These are phyloP conservation scores for Sinella curviseta DNA, from an alignment of 1,140 invertebrate genomes.

Conservation along the genomic window DNA sequence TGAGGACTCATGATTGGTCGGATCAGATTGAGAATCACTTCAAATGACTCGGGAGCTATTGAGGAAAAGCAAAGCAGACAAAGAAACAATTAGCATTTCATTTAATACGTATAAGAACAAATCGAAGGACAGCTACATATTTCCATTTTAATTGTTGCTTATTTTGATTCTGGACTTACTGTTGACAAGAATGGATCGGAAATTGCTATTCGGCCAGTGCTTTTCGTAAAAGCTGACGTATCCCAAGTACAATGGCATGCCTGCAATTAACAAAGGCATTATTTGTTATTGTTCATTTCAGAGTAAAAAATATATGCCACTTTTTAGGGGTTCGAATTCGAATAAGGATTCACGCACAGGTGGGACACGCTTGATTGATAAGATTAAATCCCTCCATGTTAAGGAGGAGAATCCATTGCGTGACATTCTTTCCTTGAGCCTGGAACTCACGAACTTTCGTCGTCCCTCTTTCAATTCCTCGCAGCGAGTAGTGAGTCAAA, in stretches of 20 bases:
- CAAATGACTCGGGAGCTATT: conserved; percentile 10
- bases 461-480: not conserved
- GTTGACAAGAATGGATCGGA: not conserved
- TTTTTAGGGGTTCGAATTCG: no score
- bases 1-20: conserved; percentile 19
- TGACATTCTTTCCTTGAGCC: conserved; percentile 5
- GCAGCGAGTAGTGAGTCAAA: not conserved
- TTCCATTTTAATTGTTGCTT: no score
- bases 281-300: not conserved
- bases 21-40: conserved; percentile 16
- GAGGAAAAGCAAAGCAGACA: not conserved
- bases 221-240: not conserved
- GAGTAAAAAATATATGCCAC: no score
- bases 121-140: not conserved
- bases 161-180: not conserved
- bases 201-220: not conserved
- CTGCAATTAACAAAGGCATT: not conserved
- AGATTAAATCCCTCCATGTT: conserved; percentile 17
- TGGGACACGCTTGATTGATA: conserved; percentile 4
- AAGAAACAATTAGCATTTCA: not conserved
- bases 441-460: not conserved
- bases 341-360: not conserved
- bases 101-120: not conserved
- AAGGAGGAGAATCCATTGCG: conserved; percentile 2
- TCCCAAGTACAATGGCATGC: conserved; percentile 8